Base-by-base conservation (phyloP, 2,888 invertebrate genomes). In the Aphodius granarius region DNA sequence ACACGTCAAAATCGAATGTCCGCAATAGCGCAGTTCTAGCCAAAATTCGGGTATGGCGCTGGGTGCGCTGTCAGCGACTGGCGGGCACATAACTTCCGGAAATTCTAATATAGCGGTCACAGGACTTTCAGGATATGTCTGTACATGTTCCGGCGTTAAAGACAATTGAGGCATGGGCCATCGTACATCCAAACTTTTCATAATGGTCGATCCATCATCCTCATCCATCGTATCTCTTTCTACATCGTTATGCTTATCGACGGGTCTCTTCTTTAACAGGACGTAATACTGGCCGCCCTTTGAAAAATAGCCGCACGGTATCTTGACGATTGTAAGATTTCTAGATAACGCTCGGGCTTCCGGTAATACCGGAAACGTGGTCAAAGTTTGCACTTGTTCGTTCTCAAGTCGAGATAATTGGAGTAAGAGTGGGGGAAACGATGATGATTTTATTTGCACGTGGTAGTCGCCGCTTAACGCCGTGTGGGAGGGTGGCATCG, bases 11-110 rank as follows among this genome's bases (percentile, higher is more conserved):
- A 93, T 90, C 70, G 93, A 93, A 80, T 92, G 91, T 63, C 95
- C 95, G 83, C 95, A 95, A 83, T 94, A 95, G 80, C 94, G 89
- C 77, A 95, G 87, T 84, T 95, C 94, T 81, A 95, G 86, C 92
- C 93, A 94, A 82, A 94, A 94, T 82, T 94, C 94, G 0, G 91
- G 90, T 66, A 89, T 86, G 20, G 89, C 88, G 15, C 86, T 86
- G 0, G 90, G 83, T 3, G 87, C 86, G 76, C 87, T 88, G 78
- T 89, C 92, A 0, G 90, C 88, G 80, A 91, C 89, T 71, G 93
- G 90, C 0, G 90, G 90, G 84, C 94, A 95, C 78, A 92, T 91
- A 4, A 93, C 92, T 72, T 92, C 92, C 5, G 93, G 92, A 84
- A 95, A 95, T 84, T 94, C 92, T 79, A 95, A 84, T 3, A 92